Base-by-base conservation (phyloP, 2,797 vertebrate species). In the Podarcis lilfordi region DNA sequence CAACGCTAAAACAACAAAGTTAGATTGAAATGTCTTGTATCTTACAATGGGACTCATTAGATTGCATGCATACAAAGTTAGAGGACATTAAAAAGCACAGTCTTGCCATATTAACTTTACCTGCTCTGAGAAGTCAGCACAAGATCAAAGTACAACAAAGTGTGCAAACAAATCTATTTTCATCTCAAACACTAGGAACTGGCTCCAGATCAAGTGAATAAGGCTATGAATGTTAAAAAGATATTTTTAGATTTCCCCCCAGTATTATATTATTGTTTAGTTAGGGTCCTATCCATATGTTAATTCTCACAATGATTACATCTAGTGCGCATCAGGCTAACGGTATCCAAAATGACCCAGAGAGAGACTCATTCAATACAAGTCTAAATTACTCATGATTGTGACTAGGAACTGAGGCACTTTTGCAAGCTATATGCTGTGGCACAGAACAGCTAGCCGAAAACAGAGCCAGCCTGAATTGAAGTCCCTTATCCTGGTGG, bases 51-150 rank as follows among this genome's bases (percentile, higher is more conserved):
- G 37, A 32, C 79, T 80, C 79, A 59, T 29, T 25, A 90, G 90
- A 87, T 90, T 93, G 92, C 55, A 66, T 94, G 92, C 93, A 78
- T 86, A 80, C 91, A 11, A 50, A 50, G 45, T 50, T 50, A 50
- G 10, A 50, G 45, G 11, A 50, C 45, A 50, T 50, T 50, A 50
- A 50, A 50, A 50, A 0, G 2, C 45, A 45, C 45, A 50, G 50
- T 9, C 55, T 29, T 88, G 80, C 89, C 15, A 55, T 93, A 92
- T 89, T 88, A 88, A 91, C 84, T 90, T 83, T 17, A 45, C 59
- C 50, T 89, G 89, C 91, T 75, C 88, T 93, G 86, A 90, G 72
- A 91, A 88, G 69, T 13, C 85, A 43, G 29, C 23, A 40, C 89
- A 91, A 35, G 85, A 80, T 0, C 35, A 66, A 69, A 92, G 83